A percentile compares a stretch with the other conserved stretches of the same genome.
Conservation (phyloP, 2,113 vertebrate species). For the Sapayoa aenigma region DNA sequence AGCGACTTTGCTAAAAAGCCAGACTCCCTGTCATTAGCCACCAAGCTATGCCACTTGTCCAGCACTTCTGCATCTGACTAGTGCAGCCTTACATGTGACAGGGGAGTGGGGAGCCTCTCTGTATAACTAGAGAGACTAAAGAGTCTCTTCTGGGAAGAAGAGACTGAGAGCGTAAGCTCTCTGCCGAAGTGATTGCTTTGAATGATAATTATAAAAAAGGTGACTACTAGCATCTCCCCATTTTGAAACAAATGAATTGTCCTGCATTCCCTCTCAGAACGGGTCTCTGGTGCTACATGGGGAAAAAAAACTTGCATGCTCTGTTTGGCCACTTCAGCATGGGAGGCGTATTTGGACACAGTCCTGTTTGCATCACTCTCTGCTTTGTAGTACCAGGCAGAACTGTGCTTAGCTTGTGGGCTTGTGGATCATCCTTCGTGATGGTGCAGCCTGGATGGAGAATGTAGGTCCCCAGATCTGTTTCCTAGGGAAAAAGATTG, state of each 20-base stretch:
- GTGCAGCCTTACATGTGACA: fast-evolving
- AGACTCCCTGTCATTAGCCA: not conserved
- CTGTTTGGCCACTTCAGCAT: not conserved
- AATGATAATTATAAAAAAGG: not conserved
- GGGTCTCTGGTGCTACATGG: not conserved
- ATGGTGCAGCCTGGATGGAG: not conserved
- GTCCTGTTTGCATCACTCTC: not conserved
- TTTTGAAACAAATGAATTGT: not conserved
- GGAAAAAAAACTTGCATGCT: not conserved
- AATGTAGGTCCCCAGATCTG: not conserved
- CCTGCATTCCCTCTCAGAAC: not conserved
- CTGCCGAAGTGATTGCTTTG: not conserved
- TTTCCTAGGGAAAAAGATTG: not conserved
- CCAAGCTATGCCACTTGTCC: not conserved
- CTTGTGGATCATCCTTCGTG: not conserved
- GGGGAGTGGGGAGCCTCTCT: not conserved
- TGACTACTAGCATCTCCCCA: not conserved
- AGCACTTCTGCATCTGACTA: not conserved
- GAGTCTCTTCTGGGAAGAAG: not conserved
- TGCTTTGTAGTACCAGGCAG: not conserved
- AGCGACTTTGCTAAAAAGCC: not conserved
- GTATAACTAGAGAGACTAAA: no score
- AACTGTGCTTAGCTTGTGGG: not conserved
- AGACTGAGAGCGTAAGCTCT: not conserved
- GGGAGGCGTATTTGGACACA: not conserved